Evolutionary conservation across 2,113 vertebrate genomes (phyloP), one percentile per base, ranked within the genome.

Genomic region (Pseudorhombus dupliciocellatus): DNA sequence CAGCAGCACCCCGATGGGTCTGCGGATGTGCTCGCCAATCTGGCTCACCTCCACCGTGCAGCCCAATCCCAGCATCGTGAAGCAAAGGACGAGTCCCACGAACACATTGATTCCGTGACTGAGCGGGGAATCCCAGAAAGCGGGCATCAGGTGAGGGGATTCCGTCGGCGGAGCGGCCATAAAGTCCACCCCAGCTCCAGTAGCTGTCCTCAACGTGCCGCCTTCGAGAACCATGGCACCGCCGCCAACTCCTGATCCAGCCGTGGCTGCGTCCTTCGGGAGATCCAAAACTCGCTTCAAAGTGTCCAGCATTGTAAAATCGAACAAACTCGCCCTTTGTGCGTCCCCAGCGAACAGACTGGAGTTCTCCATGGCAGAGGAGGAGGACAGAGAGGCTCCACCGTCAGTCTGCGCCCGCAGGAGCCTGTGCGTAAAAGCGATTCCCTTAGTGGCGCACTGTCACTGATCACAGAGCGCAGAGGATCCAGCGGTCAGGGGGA

Each of bases 41-140:
- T 94, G 96, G 75, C 90, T 91, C 28, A 94, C 56, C 63, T 98
- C 96, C 93, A 98, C 97, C 4, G 97, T 96, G 92, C 97, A 98
- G 80, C 97, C 97, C 82, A 99, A 86, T 21, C 97, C 97, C 88
- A 98, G 90, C 97, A 98, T 98, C 56, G 97, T 95, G 90, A 96
- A 93, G 89, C 96, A 96, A 60, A 99, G 93, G 21, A 96, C 93
- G 54, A 96, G 93, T 53, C 94, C 97, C 90, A 97, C 96, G 37
- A 97, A 86, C 44, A 97, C 96, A 81, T 96, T 98, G 91, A 98
- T 92, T 9, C 95, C 93, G 73, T 95, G 95, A 88, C 88, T 97
- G 75, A 98, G 91, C 18, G 95, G 94, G 31, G 95, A 95, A 82
- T 96, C 95, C 95, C 94, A 95, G 53, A 95, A 94, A 46, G 93